Percentiles rank a stretch among this genome's conserved stretches.
Conservation (phyloP, 2,888 invertebrate species). For the Rhamphomyia laevipes region DNA sequence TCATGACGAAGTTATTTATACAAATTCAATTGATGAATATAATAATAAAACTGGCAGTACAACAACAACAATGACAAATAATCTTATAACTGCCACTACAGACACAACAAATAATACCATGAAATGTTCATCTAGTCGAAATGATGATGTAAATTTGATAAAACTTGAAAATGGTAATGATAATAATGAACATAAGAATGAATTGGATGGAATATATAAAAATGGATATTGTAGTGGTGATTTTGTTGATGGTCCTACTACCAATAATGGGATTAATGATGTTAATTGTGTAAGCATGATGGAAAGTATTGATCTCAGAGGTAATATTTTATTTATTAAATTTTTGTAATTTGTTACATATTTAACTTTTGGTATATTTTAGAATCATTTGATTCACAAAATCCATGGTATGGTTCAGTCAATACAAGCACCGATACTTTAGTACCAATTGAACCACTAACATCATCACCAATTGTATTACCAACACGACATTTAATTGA, state of each 20-base stretch:
- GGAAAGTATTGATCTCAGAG: constrained; percentile 25
- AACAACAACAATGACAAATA: too few species aligned
- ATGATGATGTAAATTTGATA: too few species aligned
- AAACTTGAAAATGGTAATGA: not conserved
- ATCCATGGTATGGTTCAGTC: constrained; percentile 27
- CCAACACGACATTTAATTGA: not conserved
- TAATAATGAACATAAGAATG: not conserved
- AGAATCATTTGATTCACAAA: constrained; percentile 16
- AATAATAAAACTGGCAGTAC: not conserved
- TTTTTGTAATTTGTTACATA: too few species aligned
- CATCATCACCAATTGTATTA: not conserved
- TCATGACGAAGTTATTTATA: not conserved
- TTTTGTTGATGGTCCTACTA: constrained; percentile 12
- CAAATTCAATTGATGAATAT: constrained; percentile 8
- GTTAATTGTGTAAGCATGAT: constrained; percentile 19
- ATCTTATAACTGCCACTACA: too few species aligned
- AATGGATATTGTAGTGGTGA: not conserved
- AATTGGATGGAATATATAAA: too few species aligned
- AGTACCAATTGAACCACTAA: constrained; percentile 27
- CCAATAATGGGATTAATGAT: too few species aligned
- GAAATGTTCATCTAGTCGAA: too few species aligned
- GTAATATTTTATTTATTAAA: constrained; percentile 16
- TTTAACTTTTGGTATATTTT: too few species aligned
- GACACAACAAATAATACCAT: too few species aligned
- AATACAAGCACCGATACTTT: constrained; percentile 45